Base-by-base conservation (phyloP, 2,797 vertebrate genomes). In the Argyrosomus regius region DNA sequence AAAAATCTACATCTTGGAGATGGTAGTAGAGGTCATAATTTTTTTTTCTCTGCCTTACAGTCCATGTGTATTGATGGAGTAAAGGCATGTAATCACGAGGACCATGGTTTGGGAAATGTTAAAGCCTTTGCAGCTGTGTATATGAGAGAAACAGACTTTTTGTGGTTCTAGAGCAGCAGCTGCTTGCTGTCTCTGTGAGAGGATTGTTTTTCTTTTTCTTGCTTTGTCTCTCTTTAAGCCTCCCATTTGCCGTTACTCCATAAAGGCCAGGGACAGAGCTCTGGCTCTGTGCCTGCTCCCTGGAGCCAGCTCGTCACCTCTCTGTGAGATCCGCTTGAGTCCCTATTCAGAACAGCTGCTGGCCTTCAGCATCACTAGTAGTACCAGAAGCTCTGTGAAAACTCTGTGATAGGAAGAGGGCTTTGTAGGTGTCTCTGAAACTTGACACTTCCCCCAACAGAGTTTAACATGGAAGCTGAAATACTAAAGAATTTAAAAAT, bases 181-280 rank as follows among this genome's bases (percentile, higher is more conserved):
- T 96, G 95, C 77, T 80, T 60, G 71, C 80, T 85, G 78, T 93
- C 86, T 89, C 85, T 84, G 75, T 81, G 72, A 88, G 82, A 82
- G 85, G 75, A 85, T 84, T 88, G 85, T 64, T 60, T 83, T 79
- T 80, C 75, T 82, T 66, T 60, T 49, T 59, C 73, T 74, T 73
- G 77, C 89, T 90, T 94, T 94, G 91, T 94, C 85, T 75, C 60
- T 83, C 71, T 88, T 74, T 91, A 88, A 93, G 85, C 90, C 88
- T 82, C 80, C 85, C 84, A 84, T 93, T 93, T 90, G 89, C 88
- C 53, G 66, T 92, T 91, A 79, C 79, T 88, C 69, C 72, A 78
- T 87, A 90, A 89, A 89, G 86, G 83, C 87, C 89, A 70, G 78
- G 87, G 82, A 87, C 39, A 58, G 83, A 80, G 80, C 66, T 91